Conservation (phyloP, 2,797 vertebrate genomes). For the Pantherophis vulpinus region DNA sequence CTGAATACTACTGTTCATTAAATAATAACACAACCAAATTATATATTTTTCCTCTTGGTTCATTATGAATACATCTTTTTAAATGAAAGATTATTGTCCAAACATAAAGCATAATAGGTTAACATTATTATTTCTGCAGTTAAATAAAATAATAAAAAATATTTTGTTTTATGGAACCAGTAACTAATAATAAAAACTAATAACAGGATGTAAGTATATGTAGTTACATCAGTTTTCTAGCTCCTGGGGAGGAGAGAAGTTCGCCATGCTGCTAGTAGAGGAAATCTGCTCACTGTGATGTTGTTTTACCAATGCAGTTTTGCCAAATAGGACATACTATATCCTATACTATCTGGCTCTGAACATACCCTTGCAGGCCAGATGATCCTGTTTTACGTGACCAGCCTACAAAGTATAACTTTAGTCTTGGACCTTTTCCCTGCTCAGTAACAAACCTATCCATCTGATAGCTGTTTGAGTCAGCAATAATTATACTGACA, state of each 20-base stretch:
- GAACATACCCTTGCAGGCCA: background rate
- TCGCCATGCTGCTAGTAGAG: background rate
- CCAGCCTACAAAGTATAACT: background rate
- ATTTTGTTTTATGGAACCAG: background rate
- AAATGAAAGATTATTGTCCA: background rate
- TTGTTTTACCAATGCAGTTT: background rate
- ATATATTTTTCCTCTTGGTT: background rate
- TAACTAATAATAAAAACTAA: background rate
- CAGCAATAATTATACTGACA: background rate
- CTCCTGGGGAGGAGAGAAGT: background rate
- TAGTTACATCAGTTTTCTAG: background rate
- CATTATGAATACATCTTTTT: background rate
- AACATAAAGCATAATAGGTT: background rate
- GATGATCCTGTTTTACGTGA: background rate
- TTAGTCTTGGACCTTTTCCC: background rate
- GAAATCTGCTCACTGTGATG: background rate
- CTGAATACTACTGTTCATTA: background rate
- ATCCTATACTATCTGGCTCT: background rate
- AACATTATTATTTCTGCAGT: background rate
- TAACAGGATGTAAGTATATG: background rate
- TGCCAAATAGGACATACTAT: background rate
- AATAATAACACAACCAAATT: background rate
- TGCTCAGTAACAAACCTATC: background rate
- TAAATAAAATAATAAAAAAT: background rate
- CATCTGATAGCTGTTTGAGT: background rate